These are phyloP conservation scores for Amazona vittata DNA, from an alignment of 2,113 vertebrate genomes.

Conservation along the genomic window DNA sequence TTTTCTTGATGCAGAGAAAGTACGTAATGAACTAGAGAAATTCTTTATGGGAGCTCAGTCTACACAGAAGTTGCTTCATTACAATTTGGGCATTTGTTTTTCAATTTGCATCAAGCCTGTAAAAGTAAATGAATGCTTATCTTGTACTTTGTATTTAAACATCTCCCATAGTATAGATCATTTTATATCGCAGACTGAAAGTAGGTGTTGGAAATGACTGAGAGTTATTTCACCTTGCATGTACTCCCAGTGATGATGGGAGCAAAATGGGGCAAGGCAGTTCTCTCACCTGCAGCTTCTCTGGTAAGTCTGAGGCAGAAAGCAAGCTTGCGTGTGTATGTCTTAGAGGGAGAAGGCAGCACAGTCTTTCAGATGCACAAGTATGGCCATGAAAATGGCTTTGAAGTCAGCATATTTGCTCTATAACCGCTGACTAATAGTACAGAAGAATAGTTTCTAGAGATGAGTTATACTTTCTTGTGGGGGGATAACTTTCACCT, in stretches of 20 bases:
- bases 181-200: neutral
- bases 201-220: neutral
- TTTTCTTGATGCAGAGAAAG: neutral
- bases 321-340: accelerated
- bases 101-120: neutral
- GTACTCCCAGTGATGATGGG: neutral
- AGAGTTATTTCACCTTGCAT: neutral
- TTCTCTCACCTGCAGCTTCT: neutral
- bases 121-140: neutral
- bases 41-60: neutral
- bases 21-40: neutral
- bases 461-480: neutral
- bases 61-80: neutral
- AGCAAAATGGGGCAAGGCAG: neutral
- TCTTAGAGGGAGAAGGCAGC: neutral
- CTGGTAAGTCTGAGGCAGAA: neutral
- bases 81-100: neutral
- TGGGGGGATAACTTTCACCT: neutral
- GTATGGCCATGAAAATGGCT: neutral
- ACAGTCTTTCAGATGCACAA: neutral
- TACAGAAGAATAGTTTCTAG: neutral
- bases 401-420: slow-evolving; percentile 10
- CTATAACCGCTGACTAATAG: neutral
- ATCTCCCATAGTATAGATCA: neutral
- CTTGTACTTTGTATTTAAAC: neutral